Conservation (phyloP, 2,113 vertebrate species). For the Stegastes partitus region DNA sequence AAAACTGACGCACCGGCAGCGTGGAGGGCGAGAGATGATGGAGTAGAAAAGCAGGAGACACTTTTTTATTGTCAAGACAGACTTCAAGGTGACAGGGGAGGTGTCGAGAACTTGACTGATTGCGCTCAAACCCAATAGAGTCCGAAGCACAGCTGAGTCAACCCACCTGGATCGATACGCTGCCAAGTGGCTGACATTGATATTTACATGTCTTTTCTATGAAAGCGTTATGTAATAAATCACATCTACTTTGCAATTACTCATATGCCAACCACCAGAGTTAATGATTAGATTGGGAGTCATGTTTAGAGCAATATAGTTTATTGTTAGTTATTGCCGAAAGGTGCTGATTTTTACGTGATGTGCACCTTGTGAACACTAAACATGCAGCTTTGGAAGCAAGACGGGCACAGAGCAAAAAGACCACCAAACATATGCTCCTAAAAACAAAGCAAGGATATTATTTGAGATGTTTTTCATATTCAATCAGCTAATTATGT, state of each 20-base stretch:
- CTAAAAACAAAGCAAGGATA: no score
- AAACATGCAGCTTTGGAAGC: background rate
- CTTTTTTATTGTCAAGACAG: slow-evolving; percentile 32
- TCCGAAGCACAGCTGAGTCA: slow-evolving; percentile 55
- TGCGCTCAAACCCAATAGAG: slow-evolving; percentile 35
- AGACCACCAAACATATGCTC: background rate
- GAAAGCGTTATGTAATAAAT: slow-evolving; percentile 35
- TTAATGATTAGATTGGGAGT: slow-evolving; percentile 30
- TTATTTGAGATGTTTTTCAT: no score
- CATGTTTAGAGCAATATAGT: slow-evolving; percentile 23
- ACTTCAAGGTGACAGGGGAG: slow-evolving; percentile 58
- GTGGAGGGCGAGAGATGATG: background rate
- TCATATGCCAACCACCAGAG: slow-evolving; percentile 19
- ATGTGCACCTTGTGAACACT: slow-evolving; percentile 23
- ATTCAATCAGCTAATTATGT: no score
- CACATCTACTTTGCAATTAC: slow-evolving; percentile 28
- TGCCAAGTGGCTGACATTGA: slow-evolving; percentile 30
- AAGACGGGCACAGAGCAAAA: background rate
- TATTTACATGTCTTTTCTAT: slow-evolving; percentile 20
- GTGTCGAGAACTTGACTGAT: slow-evolving; percentile 49
- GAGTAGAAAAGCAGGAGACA: slow-evolving; percentile 17
- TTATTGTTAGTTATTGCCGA: slow-evolving; percentile 24
- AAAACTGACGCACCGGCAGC: slow-evolving; percentile 23
- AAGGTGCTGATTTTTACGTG: background rate
- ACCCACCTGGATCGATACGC: slow-evolving; percentile 59